Evolutionary conservation across 2,113 vertebrate species (phyloP), one percentile per base, ranked within the genome.

Genomic region (Daphoenositta chrysoptera): DNA sequence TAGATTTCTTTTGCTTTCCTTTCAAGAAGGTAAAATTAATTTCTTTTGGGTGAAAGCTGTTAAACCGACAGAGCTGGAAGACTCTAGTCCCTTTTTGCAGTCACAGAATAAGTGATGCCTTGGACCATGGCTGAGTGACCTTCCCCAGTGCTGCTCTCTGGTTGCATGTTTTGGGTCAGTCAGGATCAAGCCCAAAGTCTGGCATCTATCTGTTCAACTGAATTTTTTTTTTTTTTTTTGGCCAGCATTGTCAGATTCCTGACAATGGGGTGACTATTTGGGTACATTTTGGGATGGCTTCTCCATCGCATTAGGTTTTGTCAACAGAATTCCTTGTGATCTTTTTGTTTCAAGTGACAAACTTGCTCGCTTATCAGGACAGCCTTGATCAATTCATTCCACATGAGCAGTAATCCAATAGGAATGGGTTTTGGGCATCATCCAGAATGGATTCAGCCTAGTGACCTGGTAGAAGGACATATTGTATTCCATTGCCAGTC

Each of bases 1-100:
- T 87, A 68, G 37, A 39, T 58, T 89, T 94, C 16, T 76, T 84
- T 91, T 71, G 6, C 72, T 86, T 90, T 83, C 37, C 15, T 76
- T 87, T 69, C 42, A 71, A 76, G 53, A 64, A 53, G 60, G 40
- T 21, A 66, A 73, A 83, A 54, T 53, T 60, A 51, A 31, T 77
- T 71, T 56, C 13, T 35, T 80, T 80, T 18, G 37, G 15, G n/a
- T 64, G 47, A 82, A 76, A 84, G 37, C 45, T 76, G 40, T 78
- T 56, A 58, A 63, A 77, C 19, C 33, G 35, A 51, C 27, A 85
- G 27, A 40, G 24, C 33, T 83, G 56, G 50, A 65, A 83, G 37
- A 61, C 23, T 3, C 0, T 9, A 35, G 9, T 33, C 21, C 27
- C 50, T 63, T 83, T 80, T 47, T 64, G 87, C 50, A 61, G 26